Evolutionary conservation across 2,797 vertebrate genomes (phyloP).

Genomic region (Oceanodroma leucorhoa): DNA sequence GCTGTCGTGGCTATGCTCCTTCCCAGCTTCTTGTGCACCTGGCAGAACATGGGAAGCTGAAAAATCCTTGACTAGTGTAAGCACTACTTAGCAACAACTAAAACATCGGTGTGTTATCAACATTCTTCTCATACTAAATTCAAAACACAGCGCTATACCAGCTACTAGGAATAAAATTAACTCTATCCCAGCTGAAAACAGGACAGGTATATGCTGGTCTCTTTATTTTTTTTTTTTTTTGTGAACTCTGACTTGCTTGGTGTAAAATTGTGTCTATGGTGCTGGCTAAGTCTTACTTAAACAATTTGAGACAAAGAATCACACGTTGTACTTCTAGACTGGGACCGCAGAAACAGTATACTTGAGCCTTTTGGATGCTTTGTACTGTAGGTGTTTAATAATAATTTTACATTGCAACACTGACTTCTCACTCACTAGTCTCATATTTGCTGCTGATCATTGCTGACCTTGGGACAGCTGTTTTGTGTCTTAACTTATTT

Average conservation of each 20-base stretch:
- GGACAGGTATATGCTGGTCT: no score
- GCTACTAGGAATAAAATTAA: no score
- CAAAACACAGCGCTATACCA: no score
- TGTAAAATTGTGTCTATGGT: neutral
- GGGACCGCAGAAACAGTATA: neutral
- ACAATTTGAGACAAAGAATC: neutral
- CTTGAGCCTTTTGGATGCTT: neutral
- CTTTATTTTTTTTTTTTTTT: no score
- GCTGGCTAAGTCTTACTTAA: neutral
- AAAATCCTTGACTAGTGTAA: no score
- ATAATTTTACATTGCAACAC: neutral
- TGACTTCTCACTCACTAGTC: neutral
- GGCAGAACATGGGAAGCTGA: no score
- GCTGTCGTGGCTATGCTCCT: no score
- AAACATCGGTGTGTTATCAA: no score
- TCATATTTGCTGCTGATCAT: neutral
- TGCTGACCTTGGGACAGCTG: neutral
- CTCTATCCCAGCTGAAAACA: no score
- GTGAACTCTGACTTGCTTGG: neutral
- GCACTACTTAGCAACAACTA: no score
- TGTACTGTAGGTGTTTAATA: neutral
- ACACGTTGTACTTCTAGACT: neutral
- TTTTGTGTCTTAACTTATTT: neutral
- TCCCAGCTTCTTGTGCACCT: no score
- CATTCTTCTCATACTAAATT: no score